A percentile compares a stretch with the other conserved stretches of the same genome.
Conservation (phyloP, 2,888 invertebrate species). For the Melinaea menophilus region DNA sequence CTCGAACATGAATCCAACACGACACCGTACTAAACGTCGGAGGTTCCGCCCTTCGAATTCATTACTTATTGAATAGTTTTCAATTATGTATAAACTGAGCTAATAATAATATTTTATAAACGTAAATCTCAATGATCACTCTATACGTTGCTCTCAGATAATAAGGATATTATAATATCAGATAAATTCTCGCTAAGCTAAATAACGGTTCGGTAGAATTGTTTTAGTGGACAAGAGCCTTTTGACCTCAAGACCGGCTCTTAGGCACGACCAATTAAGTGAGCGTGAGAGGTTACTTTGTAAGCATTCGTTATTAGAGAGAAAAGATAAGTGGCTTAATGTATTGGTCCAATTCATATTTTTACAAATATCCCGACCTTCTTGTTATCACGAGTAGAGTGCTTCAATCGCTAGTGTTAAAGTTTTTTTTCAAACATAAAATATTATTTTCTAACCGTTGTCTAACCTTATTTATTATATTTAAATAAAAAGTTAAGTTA, state of each 20-base stretch:
- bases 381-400: too few species aligned
- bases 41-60: too few species aligned
- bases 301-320: slow-evolving; percentile 17
- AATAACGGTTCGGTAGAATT: slow-evolving; percentile 24
- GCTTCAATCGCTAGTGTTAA: too few species aligned
- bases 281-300: slow-evolving; percentile 21
- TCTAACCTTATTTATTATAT: background rate
- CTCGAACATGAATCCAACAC: too few species aligned
- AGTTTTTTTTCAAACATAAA: background rate
- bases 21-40: too few species aligned
- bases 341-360: background rate
- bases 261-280: slow-evolving; percentile 29
- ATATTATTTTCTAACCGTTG: background rate
- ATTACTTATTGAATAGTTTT: too few species aligned
- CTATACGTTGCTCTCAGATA: background rate
- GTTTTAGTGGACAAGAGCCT: slow-evolving; percentile 16
- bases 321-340: slow-evolving; percentile 10
- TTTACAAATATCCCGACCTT: background rate
- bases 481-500: too few species aligned
- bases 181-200: slow-evolving; percentile 16
- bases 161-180: background rate
- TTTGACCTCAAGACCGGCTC: slow-evolving; percentile 35
- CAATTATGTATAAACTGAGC: too few species aligned
- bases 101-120: too few species aligned
- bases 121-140: background rate